Evolutionary conservation across 2,113 vertebrate species (phyloP).

Genomic region (Xyrauchen texanus): DNA sequence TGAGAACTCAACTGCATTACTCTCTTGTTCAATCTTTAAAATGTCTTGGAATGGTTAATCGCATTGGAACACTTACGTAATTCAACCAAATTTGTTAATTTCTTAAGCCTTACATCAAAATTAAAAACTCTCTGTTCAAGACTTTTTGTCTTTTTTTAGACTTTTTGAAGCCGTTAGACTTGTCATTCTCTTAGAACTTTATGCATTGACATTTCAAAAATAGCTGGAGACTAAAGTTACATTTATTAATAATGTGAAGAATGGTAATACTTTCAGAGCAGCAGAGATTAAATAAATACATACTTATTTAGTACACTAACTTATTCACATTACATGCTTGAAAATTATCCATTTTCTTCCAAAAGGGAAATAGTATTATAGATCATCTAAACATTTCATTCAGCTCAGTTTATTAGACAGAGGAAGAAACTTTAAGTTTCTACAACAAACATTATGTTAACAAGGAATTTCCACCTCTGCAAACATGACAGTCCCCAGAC

Average conservation of each 20-base stretch:
- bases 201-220: not conserved
- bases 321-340: too few species aligned
- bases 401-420: too few species aligned
- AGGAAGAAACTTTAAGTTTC: too few species aligned
- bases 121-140: not conserved
- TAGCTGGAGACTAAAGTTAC: not conserved
- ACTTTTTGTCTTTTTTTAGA: not conserved
- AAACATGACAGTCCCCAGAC: not conserved
- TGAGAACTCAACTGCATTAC: not conserved
- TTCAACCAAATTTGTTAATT: not conserved
- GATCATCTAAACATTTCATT: too few species aligned
- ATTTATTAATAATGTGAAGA: not conserved
- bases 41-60: not conserved
- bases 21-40: not conserved
- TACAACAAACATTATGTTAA: not conserved
- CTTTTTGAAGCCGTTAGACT: not conserved
- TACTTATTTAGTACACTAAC: too few species aligned
- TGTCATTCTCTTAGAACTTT: not conserved
- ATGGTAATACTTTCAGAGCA: not conserved
- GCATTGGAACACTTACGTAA: too few species aligned
- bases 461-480: not conserved
- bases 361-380: too few species aligned
- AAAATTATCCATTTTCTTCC: too few species aligned
- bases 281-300: not conserved
- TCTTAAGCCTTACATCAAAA: not conserved